Base-by-base conservation (phyloP, 2,797 vertebrate genomes). In the Gobio occitaniae region DNA sequence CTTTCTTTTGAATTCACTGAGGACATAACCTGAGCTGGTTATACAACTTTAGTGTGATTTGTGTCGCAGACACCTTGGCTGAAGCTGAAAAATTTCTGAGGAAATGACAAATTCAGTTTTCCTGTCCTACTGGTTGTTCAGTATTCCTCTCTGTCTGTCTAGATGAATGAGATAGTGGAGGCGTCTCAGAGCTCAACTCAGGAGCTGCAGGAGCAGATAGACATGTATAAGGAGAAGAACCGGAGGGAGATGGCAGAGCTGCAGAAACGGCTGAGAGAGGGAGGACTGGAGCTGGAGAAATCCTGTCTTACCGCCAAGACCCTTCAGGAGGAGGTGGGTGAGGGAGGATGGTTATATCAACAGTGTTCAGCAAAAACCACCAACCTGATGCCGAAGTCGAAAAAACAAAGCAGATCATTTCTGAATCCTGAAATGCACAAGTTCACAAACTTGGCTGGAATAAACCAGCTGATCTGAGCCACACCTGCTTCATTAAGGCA, bases 131-230 rank as follows among this genome's bases (percentile, higher is more conserved):
- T 50, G 29, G 21, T 52, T 59, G 56, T 63, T 77, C 29, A n/a
- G 0, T 69, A 10, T 76, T 3, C 85, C 5, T 68, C 17, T 82
- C 8, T 76, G 32, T 44, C 13, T 68, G 78, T 72, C 3, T 74
- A 99, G 98, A 97, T 99, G 96, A 95, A 95, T 3, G 96, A 97
- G 86, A 97, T 98, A 12, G 94, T 97, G 1, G 96, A 96, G 72
- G 95, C 93, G 0, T 98, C 98, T 2, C 96, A 96, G 91, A 92
- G 91, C 0, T 98, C 98, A 17, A 93, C 97, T 0, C 91, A 95
- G 87, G 97, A 99, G 88, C 95, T 99, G 87, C 98, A 98, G 93
- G 97, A 96, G 90, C 97, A 99, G 91, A 96, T 99, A 88, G 95
- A 97, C 86, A 96, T 97, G 86, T 97, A 97, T 86, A 99, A 96